These are phyloP conservation scores for Dendrolimus kikuchii DNA, from an alignment of 1,140 invertebrate species.

Conservation along the genomic window DNA sequence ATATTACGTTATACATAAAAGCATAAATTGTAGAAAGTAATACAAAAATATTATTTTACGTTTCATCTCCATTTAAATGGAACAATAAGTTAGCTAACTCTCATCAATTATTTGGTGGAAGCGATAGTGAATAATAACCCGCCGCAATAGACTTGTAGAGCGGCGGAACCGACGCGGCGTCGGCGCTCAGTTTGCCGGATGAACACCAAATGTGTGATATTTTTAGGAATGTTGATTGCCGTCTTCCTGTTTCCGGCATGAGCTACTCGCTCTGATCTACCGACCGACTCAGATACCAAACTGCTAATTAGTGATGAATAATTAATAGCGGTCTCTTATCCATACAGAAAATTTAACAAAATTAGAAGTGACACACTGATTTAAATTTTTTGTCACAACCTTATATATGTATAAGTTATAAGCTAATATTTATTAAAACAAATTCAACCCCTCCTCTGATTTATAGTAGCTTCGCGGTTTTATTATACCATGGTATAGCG, in stretches of 20 bases:
- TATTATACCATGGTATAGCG: too few relatives aligned
- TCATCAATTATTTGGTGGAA: too few relatives aligned
- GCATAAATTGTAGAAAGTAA: too few relatives aligned
- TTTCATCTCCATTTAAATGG: too few relatives aligned
- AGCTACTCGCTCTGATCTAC: constrained; percentile 28
- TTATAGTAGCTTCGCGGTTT: too few relatives aligned
- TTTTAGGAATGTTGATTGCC: constrained; percentile 69
- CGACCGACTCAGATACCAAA: constrained; percentile 34
- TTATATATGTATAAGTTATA: too few relatives aligned
- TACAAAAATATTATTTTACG: too few relatives aligned
- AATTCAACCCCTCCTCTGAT: too few relatives aligned
- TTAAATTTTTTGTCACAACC: background rate
- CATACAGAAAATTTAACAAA: constrained; percentile 35
- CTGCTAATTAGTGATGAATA: constrained; percentile 61
- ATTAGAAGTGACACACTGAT: constrained; percentile 10
- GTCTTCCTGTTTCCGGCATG: constrained; percentile 64
- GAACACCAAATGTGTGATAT: constrained; percentile 67
- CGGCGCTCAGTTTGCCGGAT: constrained; percentile 39
- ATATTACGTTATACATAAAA: too few relatives aligned
- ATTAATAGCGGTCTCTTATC: constrained; percentile 44
- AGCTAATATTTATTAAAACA: too few relatives aligned
- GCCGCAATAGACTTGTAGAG: background rate
- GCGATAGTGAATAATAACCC: background rate
- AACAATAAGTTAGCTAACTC: too few relatives aligned
- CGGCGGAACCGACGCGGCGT: constrained; percentile 16